These are phyloP conservation scores for Podarcis cretensis DNA, from an alignment of 2,113 vertebrate species.

Conservation along the genomic window DNA sequence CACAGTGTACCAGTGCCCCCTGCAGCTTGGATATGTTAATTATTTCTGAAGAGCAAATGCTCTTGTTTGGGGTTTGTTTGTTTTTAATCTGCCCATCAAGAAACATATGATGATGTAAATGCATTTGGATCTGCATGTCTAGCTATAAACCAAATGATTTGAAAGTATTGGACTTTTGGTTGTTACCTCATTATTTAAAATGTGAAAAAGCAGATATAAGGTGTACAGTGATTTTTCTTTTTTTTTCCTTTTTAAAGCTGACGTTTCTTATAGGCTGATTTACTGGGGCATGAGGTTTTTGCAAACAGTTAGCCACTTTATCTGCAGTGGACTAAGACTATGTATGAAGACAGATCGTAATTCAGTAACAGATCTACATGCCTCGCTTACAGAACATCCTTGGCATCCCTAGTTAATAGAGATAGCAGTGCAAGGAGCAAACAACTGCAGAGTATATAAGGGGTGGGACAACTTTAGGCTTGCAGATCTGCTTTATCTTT, in stretches of 20 bases:
- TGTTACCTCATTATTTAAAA: constrained; percentile 1
- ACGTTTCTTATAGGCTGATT: neutral
- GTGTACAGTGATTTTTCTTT: neutral
- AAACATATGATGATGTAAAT: neutral
- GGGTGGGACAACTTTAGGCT: no score
- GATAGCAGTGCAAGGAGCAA: neutral
- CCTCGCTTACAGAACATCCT: no score
- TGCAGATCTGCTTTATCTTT: no score
- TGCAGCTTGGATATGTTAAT: constrained; percentile 58
- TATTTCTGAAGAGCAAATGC: neutral
- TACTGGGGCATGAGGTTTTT: neutral
- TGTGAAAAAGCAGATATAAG: neutral
- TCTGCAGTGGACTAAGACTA: neutral
- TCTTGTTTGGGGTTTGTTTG: constrained; percentile 6
- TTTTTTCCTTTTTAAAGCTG: no score
- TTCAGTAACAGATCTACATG: neutral
- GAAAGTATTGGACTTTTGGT: neutral
- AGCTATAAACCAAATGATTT: neutral
- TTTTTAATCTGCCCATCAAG: neutral
- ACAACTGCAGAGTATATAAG: no score
- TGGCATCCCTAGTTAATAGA: neutral
- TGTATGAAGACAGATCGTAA: neutral
- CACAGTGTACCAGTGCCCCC: constrained; percentile 74
- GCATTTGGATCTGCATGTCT: neutral
- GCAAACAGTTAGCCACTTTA: neutral